Evolutionary conservation across 2,113 vertebrate species (phyloP).

Genomic region (Apistogramma diplotaenia): DNA sequence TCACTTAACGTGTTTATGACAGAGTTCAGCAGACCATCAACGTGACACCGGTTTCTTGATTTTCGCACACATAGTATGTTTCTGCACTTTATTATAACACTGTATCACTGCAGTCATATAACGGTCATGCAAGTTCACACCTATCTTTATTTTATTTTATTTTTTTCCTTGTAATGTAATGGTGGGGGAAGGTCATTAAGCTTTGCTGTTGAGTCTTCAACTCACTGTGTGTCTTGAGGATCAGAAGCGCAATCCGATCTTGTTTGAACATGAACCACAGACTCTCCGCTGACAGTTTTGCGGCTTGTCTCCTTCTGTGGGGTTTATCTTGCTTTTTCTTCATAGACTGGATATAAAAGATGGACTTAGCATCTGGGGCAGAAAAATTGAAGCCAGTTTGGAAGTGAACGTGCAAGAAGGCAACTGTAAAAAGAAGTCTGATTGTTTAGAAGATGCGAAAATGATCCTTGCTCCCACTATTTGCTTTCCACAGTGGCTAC

Average conservation of each 20-base stretch:
- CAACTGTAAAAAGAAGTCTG: too few species aligned
- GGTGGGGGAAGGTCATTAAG: background rate
- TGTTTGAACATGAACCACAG: background rate
- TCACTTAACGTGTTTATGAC: background rate
- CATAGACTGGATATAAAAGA: background rate
- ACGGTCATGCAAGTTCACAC: background rate
- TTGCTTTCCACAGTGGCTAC: too few species aligned
- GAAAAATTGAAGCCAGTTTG: too few species aligned
- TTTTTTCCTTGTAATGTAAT: background rate
- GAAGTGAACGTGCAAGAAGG: too few species aligned
- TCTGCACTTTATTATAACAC: background rate
- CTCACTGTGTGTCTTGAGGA: background rate
- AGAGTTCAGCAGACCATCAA: background rate
- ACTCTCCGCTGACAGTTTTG: background rate
- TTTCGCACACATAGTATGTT: background rate
- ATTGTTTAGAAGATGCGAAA: too few species aligned
- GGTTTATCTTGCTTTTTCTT: fast-evolving
- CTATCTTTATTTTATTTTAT: background rate
- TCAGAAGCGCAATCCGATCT: background rate
- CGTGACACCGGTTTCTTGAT: background rate
- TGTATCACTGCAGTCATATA: background rate
- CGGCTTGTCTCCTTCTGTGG: background rate
- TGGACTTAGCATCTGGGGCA: too few species aligned
- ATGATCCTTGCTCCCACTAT: too few species aligned
- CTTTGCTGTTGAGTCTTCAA: background rate